These are phyloP conservation scores for Monochamus saltuarius DNA, from an alignment of 1,140 invertebrate species.

Conservation along the genomic window DNA sequence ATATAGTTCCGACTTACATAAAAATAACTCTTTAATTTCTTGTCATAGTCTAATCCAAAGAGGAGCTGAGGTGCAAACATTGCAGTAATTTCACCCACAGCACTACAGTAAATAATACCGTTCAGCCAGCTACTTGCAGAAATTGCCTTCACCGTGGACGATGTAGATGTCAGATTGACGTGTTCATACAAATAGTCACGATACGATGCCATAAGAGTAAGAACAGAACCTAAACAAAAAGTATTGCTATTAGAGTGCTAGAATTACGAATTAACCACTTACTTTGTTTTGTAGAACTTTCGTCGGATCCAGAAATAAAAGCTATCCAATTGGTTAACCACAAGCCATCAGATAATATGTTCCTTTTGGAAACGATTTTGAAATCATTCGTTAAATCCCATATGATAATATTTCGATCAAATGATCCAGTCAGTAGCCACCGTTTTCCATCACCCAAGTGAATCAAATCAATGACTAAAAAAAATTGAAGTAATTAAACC, in stretches of 20 bases:
- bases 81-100: slow-evolving; percentile 36
- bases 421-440: slow-evolving; percentile 37
- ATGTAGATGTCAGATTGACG: slow-evolving; percentile 19
- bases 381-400: slow-evolving; percentile 40
- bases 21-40: slow-evolving; percentile 11
- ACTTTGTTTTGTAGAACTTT: slow-evolving; percentile 26
- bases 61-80: slow-evolving; percentile 37
- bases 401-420: slow-evolving; percentile 30
- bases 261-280: not conserved
- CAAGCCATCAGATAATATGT: slow-evolving; percentile 34
- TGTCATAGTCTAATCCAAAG: slow-evolving; percentile 18
- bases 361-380: slow-evolving; percentile 21
- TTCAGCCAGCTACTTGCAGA: slow-evolving; percentile 45
- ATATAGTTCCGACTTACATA: slow-evolving; percentile 16
- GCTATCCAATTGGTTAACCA: slow-evolving; percentile 42
- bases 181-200: slow-evolving; percentile 29
- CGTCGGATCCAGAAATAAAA: slow-evolving; percentile 27
- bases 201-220: slow-evolving; percentile 20
- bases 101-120: slow-evolving; percentile 32
- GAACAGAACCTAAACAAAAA: slow-evolving; percentile 19
- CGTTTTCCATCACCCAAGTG: slow-evolving; percentile 36
- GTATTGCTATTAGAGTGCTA: no score
- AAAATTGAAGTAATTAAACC: not conserved
- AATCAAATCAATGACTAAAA: slow-evolving; percentile 27
- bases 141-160: slow-evolving; percentile 26